Percentiles rank a stretch among this genome's conserved stretches.
These are phyloP conservation scores for Perdix hodgsoniae DNA, from an alignment of 2,797 vertebrate species.

Conservation along the genomic window DNA sequence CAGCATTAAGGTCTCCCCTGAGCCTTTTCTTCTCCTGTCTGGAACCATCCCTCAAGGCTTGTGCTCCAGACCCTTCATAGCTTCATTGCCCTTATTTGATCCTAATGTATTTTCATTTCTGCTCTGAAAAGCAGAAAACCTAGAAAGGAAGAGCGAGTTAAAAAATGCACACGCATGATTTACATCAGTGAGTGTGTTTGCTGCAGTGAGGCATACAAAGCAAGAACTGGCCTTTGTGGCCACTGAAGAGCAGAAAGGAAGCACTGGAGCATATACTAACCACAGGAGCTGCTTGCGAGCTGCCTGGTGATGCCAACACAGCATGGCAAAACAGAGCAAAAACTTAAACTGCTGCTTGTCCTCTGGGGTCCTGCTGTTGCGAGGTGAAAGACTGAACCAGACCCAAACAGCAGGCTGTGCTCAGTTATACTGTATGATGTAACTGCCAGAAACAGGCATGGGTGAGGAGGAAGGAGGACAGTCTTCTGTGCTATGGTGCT, in stretches of 20 bases:
- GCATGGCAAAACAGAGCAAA: not conserved
- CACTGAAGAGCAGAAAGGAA: not conserved
- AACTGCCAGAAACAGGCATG: accelerated
- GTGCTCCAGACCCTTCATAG: too few relatives aligned
- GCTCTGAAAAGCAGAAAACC: not conserved
- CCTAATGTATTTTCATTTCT: not conserved
- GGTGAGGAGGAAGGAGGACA: not conserved
- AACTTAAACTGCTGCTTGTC: not conserved
- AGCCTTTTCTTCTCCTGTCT: too few relatives aligned
- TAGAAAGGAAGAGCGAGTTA: not conserved
- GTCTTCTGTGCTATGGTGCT: not conserved
- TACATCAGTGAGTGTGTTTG: not conserved
- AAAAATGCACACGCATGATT: not conserved
- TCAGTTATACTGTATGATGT: not conserved
- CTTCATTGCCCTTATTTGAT: not conserved
- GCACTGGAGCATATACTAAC: not conserved
- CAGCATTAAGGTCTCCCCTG: too few relatives aligned
- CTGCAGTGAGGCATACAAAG: not conserved
- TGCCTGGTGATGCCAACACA: accelerated
- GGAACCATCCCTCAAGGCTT: too few relatives aligned
- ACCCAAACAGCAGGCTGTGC: not conserved
- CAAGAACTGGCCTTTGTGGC: not conserved
- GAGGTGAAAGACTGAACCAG: not conserved
- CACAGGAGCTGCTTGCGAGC: not conserved
- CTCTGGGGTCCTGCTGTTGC: not conserved